Percentiles rank a stretch among this genome's conserved stretches.
These are phyloP conservation scores for Sipha flava DNA, from an alignment of 1,140 invertebrate species.

Conservation along the genomic window DNA sequence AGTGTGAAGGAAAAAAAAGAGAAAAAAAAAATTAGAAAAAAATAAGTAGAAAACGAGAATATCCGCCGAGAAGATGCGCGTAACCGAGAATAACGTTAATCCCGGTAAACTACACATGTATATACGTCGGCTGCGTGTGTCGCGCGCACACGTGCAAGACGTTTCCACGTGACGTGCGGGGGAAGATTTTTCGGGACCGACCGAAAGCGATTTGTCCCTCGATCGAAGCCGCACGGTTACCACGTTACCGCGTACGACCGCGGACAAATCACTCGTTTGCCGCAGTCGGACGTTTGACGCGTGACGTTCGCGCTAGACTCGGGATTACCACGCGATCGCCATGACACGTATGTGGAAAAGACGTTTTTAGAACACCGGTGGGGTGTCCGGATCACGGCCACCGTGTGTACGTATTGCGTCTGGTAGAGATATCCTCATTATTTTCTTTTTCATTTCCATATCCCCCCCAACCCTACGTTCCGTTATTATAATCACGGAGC, in stretches of 20 bases:
- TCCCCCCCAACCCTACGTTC: no score
- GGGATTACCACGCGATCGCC: no score
- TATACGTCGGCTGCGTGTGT: neutral
- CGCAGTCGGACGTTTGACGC: neutral
- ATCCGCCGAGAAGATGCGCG: neutral
- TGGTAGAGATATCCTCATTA: no score
- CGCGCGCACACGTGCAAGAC: neutral
- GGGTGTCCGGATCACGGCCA: no score
- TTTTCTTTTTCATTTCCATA: no score
- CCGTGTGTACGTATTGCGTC: no score
- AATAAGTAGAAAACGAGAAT: neutral
- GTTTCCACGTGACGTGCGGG: neutral
- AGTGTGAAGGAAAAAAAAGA: neutral
- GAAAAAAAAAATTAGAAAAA: neutral
- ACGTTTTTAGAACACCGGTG: neutral
- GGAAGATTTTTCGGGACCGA: neutral
- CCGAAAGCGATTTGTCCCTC: slow-evolving; percentile 2
- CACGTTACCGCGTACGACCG: neutral
- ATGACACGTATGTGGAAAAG: neutral
- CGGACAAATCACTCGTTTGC: slow-evolving; percentile 21
- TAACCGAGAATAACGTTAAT: slow-evolving; percentile 25
- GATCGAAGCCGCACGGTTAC: neutral
- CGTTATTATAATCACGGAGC: neutral
- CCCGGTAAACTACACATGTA: neutral
- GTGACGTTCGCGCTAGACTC: neutral